Conservation (phyloP, 92 coral and sea anemone genomes). For the Umimayanthus kanabou region DNA sequence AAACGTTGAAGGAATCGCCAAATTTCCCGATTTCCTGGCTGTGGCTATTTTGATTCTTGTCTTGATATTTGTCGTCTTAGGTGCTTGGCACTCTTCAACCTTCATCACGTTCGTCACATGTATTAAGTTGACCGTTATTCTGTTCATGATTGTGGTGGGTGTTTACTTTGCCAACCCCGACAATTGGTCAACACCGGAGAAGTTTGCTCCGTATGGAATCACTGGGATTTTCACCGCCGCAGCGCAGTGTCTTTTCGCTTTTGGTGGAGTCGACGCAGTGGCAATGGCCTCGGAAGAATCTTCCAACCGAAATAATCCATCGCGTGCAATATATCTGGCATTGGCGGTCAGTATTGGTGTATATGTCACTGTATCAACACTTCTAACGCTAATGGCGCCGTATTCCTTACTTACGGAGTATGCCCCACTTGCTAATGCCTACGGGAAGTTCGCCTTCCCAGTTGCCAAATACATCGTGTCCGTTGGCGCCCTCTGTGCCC, state of each 20-base stretch:
- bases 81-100: conserved; percentile 57
- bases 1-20: conserved; percentile 51
- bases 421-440: conserved; percentile 81
- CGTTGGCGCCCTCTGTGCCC: conserved; percentile 70
- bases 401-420: conserved; percentile 51
- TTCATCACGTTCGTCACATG: conserved; percentile 57
- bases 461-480: conserved; percentile 79
- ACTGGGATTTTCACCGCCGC: conserved; percentile 72
- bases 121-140: conserved; percentile 56
- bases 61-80: conserved; percentile 57
- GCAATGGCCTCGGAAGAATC: conserved; percentile 87
- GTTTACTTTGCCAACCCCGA: conserved; percentile 47
- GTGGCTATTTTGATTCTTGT: conserved; percentile 47
- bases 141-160: conserved; percentile 61
- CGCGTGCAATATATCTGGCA: conserved; percentile 59
- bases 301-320: conserved; percentile 48
- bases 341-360: conserved; percentile 56
- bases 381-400: conserved; percentile 77
- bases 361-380: conserved; percentile 55
- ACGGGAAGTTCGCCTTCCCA: conserved; percentile 54
- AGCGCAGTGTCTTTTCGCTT: conserved; percentile 74
- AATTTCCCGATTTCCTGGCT: conserved; percentile 77
- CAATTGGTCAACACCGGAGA: conserved; percentile 75
- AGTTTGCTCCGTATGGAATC: conserved; percentile 85
- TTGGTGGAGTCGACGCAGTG: conserved; percentile 77